Conservation (phyloP, 1,140 invertebrate species). For the Rhopalosiphum padi region DNA sequence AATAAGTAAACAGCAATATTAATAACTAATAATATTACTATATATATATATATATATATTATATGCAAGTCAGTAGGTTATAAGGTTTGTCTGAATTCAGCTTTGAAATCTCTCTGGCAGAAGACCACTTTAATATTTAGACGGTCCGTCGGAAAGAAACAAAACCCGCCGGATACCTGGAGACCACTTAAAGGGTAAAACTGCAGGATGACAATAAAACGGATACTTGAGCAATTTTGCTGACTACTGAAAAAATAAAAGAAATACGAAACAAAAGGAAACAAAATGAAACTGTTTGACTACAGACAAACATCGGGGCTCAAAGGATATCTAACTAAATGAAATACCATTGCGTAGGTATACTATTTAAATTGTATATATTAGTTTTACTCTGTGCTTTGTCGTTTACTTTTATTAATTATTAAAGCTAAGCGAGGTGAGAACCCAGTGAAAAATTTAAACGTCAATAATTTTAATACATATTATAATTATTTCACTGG, state of each 20-base stretch:
- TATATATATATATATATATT: neutral
- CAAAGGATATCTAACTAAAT: neutral
- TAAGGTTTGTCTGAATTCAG: neutral
- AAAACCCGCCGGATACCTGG: neutral
- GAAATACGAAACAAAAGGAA: constrained; percentile 14
- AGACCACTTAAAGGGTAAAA: neutral
- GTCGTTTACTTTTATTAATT: constrained; percentile 25
- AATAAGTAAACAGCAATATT: neutral
- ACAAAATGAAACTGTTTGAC: constrained; percentile 32
- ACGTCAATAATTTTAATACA: too few relatives aligned
- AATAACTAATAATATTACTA: neutral
- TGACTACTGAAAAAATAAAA: constrained; percentile 26
- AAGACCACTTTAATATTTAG: constrained; percentile 22
- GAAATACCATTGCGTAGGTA: neutral
- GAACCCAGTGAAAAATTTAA: neutral
- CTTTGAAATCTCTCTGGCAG: neutral
- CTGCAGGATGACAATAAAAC: neutral
- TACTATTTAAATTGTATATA: neutral
- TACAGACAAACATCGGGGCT: neutral
- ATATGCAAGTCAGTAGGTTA: neutral
- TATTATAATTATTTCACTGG: neutral
- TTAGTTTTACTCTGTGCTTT: neutral
- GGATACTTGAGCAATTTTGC: constrained; percentile 1
- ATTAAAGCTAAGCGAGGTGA: neutral
- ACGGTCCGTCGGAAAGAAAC: neutral